These are phyloP conservation scores for fruit fly (Drosophila melanogaster) DNA, from an alignment of 1,140 invertebrate species.

Conservation along the genomic window DNA sequence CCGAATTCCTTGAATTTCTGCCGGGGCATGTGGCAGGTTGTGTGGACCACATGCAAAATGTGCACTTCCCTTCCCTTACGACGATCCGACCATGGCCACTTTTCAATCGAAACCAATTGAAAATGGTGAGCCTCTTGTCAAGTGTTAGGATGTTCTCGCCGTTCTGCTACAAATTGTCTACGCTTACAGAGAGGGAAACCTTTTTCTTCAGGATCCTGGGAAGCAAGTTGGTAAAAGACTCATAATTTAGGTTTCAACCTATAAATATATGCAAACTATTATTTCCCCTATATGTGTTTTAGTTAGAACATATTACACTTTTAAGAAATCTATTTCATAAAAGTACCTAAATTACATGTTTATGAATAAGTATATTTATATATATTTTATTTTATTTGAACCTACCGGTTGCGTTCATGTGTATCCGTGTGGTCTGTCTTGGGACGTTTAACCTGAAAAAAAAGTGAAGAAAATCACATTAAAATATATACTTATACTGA, in stretches of 20 bases:
- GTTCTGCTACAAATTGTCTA: slow-evolving; percentile 59
- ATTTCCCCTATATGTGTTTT: no score
- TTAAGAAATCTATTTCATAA: no score
- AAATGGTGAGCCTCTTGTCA: slow-evolving; percentile 11
- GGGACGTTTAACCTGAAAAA: slow-evolving; percentile 86
- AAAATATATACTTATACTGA: slow-evolving; percentile 1
- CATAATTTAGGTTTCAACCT: no score
- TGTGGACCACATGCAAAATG: slow-evolving; percentile 60
- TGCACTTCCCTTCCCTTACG: slow-evolving; percentile 1
- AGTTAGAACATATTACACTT: no score
- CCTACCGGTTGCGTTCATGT: slow-evolving; percentile 84
- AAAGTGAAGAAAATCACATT: slow-evolving; percentile 40
- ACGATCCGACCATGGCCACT: background rate
- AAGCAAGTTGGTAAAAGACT: background rate
- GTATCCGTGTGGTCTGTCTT: slow-evolving; percentile 85
- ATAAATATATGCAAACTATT: no score
- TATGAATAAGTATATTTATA: no score
- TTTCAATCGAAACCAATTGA: slow-evolving; percentile 59
- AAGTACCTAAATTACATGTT: no score
- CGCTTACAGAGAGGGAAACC: slow-evolving; percentile 44
- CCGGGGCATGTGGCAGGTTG: slow-evolving; percentile 49
- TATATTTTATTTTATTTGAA: background rate
- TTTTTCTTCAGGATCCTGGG: background rate
- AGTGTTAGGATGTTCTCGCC: slow-evolving; percentile 32
- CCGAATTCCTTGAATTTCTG: slow-evolving; percentile 65